Conservation (phyloP, 2,888 invertebrate species). For the Tridacna gigas region DNA sequence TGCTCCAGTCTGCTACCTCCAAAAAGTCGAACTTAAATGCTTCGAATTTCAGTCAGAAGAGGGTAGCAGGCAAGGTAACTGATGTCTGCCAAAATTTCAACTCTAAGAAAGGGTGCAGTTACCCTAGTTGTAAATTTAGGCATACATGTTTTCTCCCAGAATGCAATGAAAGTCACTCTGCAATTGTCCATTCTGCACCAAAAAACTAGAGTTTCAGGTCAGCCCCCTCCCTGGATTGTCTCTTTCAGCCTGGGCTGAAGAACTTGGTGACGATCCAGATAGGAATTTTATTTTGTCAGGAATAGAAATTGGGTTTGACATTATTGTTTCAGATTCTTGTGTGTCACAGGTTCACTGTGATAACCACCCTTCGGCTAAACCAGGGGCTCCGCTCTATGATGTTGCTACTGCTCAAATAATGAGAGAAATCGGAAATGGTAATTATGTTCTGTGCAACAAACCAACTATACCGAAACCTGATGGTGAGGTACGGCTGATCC, state of each 20-base stretch:
- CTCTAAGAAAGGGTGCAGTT: too few species aligned
- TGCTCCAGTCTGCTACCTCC: too few species aligned
- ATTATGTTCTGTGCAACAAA: neutral
- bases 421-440: neutral
- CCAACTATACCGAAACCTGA: neutral
- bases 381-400: neutral
- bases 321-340: neutral
- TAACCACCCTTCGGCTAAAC: slow-evolving; percentile 1
- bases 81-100: too few species aligned
- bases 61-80: too few species aligned
- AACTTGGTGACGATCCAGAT: neutral
- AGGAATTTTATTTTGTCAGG: neutral
- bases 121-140: too few species aligned
- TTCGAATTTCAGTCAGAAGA: too few species aligned
- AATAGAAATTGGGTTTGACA: neutral
- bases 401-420: neutral
- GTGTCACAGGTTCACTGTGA: neutral
- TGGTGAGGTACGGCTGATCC: neutral
- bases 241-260: neutral
- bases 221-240: neutral
- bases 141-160: neutral
- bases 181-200: neutral
- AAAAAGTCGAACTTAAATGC: too few species aligned
- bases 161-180: neutral
- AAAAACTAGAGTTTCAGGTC: neutral